Percentiles rank a stretch among this genome's conserved stretches.
Conservation (phyloP, 2,888 invertebrate species). For the Xanthorhoe spadicearia region DNA sequence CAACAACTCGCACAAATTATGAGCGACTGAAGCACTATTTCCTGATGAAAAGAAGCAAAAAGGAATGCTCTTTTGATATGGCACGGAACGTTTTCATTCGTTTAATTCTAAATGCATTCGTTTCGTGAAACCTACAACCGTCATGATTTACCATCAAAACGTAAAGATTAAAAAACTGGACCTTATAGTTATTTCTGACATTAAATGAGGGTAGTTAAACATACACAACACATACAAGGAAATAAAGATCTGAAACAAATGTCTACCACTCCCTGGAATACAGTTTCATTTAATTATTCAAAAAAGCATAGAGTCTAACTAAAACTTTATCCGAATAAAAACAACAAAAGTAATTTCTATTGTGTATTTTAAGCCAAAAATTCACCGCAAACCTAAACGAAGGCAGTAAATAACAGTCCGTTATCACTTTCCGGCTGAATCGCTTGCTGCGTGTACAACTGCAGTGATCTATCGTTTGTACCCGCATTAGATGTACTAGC, state of each 20-base stretch:
- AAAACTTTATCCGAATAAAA: background rate
- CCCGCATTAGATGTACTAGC: too few species aligned
- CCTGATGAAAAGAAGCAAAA: slow-evolving; percentile 41
- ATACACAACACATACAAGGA: too few species aligned
- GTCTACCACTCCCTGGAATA: too few species aligned
- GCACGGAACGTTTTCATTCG: slow-evolving; percentile 20
- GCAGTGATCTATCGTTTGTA: slow-evolving; percentile 35
- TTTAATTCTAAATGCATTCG: slow-evolving; percentile 7
- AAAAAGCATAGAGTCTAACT: too few species aligned
- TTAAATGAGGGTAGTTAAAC: too few species aligned
- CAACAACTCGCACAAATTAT: slow-evolving; percentile 41
- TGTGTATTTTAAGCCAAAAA: slow-evolving; percentile 32
- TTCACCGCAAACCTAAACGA: slow-evolving; percentile 35
- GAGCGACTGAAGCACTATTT: slow-evolving; percentile 43
- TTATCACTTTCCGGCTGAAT: slow-evolving; percentile 45
- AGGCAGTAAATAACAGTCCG: slow-evolving; percentile 43
- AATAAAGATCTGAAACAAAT: too few species aligned
- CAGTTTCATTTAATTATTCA: too few species aligned
- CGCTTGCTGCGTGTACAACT: slow-evolving; percentile 40
- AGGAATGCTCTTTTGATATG: slow-evolving; percentile 28
- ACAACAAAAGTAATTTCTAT: background rate
- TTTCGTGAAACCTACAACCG: background rate
- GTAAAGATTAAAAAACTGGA: background rate
- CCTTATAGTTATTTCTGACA: too few species aligned
- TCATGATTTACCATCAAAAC: background rate